phyloP scores from a whole-genome alignment of 2,888 invertebrate species.

The Drosophila tripunctata region DNA sequence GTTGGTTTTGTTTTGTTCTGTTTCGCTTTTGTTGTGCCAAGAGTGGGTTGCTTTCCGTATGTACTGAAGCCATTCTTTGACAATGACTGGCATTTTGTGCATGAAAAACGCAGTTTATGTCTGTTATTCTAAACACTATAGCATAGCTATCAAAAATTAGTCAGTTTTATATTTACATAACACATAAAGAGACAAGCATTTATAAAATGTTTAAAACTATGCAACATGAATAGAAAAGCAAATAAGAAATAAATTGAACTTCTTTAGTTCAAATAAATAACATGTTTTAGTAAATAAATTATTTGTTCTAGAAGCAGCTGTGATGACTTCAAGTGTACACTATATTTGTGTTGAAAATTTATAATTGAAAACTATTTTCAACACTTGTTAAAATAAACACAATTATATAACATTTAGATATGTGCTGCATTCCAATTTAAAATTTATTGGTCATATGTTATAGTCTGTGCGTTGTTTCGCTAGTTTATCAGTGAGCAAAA shows the following conservation, averaged over 20 bases:
- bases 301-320: too few species aligned
- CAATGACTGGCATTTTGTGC: conserved; percentile 10
- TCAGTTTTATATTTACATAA: neutral
- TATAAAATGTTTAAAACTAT: neutral
- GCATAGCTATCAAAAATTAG: conserved; percentile 11
- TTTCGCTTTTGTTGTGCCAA: neutral
- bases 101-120: neutral
- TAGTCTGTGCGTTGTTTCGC: too few species aligned
- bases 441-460: too few species aligned
- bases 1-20: neutral
- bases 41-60: neutral
- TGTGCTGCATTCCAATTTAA: too few species aligned
- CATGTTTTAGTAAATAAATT: too few species aligned
- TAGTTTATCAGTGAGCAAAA: too few species aligned
- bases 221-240: neutral
- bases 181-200: neutral
- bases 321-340: too few species aligned
- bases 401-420: too few species aligned
- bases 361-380: too few species aligned
- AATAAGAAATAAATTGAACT: neutral
- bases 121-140: conserved; percentile 12
- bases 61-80: conserved; percentile 5
- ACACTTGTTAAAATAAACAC: too few species aligned
- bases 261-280: neutral
- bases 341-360: too few species aligned